Percentiles rank a stretch among this genome's conserved stretches.
phyloP scores from a whole-genome alignment of 2,888 invertebrate genomes.

The Xestia rhomboidea region DNA sequence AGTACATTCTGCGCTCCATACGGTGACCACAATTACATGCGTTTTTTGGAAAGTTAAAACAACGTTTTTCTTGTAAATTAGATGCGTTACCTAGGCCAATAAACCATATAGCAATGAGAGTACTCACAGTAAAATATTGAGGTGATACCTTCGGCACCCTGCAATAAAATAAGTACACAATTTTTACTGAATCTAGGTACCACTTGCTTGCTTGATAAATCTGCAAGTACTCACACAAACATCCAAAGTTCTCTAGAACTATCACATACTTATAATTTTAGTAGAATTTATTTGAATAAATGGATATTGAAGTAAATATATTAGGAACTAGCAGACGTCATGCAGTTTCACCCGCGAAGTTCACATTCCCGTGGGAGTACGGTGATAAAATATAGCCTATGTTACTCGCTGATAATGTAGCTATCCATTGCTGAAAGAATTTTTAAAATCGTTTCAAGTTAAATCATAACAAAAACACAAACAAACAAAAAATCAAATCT shows the following conservation, averaged over 20 bases:
- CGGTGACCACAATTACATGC: slow-evolving; percentile 5
- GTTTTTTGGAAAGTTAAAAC: background rate
- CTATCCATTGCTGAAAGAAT: too few relatives aligned
- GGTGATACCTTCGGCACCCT: background rate
- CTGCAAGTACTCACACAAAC: background rate
- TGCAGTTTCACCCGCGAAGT: too few relatives aligned
- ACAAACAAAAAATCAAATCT: too few relatives aligned
- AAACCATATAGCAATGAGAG: background rate
- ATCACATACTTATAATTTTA: background rate
- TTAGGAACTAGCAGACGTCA: too few relatives aligned
- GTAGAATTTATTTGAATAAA: background rate
- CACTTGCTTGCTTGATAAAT: background rate
- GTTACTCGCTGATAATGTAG: too few relatives aligned
- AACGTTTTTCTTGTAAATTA: background rate
- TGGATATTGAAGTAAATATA: too few relatives aligned
- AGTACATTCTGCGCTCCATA: slow-evolving; percentile 13
- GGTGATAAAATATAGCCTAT: too few relatives aligned
- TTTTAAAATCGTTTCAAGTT: too few relatives aligned
- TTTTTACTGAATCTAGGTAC: too few relatives aligned
- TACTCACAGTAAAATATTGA: background rate
- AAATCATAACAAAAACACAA: too few relatives aligned
- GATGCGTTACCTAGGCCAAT: background rate
- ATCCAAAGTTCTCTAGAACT: background rate
- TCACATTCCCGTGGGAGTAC: too few relatives aligned
- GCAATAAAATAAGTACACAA: background rate